Base-by-base conservation (phyloP, 2,113 vertebrate genomes). In the Gymnogyps californianus region DNA sequence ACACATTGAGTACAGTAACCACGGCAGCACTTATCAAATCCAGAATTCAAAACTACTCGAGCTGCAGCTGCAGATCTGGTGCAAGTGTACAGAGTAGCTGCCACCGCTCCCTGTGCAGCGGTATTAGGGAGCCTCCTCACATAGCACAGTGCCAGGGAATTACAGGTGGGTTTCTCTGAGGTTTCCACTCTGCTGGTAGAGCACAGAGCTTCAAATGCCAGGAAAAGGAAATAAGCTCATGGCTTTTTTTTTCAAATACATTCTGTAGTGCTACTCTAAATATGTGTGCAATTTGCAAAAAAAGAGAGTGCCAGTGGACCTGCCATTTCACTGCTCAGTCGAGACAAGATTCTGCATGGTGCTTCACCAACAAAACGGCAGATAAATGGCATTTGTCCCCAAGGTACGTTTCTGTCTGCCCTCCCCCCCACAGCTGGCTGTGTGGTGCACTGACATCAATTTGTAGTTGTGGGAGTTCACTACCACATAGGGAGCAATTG, bases 201-300 rank as follows among this genome's bases (percentile, higher is more conserved):
- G 9, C 14, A 13, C 28, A 44, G 44, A 77, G 38, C 20, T 71
- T 75, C 70, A 67, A 78, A 80, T 57, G 36, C 7, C 40, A 76
- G 55, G n/a, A 40, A 85, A 85, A 65, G 28, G 36, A 72, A 82
- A 62, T 42, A 38, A 90, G 34, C 10, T 75, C 29, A 22, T 51
- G 47, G 29, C 38, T 70, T 76, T 38, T 38, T 38, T 38, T 89
- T 95, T 87, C 47, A 94, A 58, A 36, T 76, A 31, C n/a, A 87
- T 94, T 96, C 78, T 17, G 25, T 80, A 57, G 26, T 90, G 54
- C 34, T 70, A 21, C 34, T 93, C 34, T 87, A 96, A 92, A 77
- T 42, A 70, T 32, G 10, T 49, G 15, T 51, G 19, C 2, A 1
- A 58, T 78, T 85, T 83, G 16, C 26, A 28, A 67, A 95, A 74